A percentile compares a stretch with the other conserved stretches of the same genome.
phyloP scores from a whole-genome alignment of 2,888 invertebrate genomes.

The Mechanitis messenoides region DNA sequence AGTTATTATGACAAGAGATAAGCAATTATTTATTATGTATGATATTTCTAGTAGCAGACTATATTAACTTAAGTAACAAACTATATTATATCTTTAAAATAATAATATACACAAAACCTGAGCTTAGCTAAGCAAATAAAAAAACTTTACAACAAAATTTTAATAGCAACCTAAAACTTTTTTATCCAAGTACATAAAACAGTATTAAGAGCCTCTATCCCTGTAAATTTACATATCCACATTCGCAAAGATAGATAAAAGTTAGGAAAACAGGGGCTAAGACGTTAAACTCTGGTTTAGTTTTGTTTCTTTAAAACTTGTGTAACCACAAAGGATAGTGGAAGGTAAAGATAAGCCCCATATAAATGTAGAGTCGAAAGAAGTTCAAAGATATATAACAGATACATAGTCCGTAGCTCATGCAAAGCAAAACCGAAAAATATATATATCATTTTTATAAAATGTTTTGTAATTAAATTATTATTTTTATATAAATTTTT shows the following conservation, averaged over 20 bases:
- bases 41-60: no score
- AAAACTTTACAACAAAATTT: background rate
- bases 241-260: slow-evolving; percentile 1
- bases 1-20: no score
- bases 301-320: slow-evolving; percentile 51
- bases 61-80: no score
- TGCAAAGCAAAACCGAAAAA: background rate
- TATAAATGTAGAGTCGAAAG: slow-evolving; percentile 12
- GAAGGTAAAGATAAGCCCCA: slow-evolving; percentile 47
- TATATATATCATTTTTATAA: no score
- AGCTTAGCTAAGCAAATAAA: no score
- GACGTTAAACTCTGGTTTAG: slow-evolving; percentile 44
- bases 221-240: background rate
- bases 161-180: background rate
- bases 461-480: no score
- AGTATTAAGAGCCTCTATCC: background rate
- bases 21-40: no score
- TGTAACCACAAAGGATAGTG: slow-evolving; percentile 60
- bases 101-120: no score
- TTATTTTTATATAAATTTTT: no score
- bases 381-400: slow-evolving; percentile 8
- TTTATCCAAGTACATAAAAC: background rate
- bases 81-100: background rate
- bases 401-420: background rate
- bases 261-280: slow-evolving; percentile 24